Evolutionary conservation across 2,797 vertebrate genomes (phyloP).

Genomic region (Adelosebastes latens): DNA sequence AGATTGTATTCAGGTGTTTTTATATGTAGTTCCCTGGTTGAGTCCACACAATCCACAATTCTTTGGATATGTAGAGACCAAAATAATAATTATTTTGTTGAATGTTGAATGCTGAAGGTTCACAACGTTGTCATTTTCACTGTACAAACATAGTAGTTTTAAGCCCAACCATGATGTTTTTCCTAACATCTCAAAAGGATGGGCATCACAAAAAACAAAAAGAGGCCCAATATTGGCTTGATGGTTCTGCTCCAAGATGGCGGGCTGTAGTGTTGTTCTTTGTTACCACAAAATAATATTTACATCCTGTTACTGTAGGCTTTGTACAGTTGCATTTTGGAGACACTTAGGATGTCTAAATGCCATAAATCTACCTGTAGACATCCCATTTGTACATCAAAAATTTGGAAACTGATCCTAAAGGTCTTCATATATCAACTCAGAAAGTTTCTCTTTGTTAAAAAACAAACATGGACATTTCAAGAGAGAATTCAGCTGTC

Average conservation of each 20-base stretch:
- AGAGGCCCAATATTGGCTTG: neutral
- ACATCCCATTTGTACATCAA: neutral
- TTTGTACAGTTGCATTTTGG: neutral
- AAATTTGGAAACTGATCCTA: neutral
- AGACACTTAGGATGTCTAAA: neutral
- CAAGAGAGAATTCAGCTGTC: slow-evolving; percentile 60
- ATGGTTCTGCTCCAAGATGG: neutral
- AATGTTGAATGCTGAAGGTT: too few relatives aligned
- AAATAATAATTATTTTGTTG: neutral
- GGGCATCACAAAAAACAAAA: neutral
- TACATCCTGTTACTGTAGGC: neutral
- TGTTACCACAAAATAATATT: neutral
- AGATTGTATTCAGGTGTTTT: neutral
- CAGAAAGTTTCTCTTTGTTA: neutral
- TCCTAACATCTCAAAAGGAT: neutral
- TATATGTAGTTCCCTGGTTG: neutral
- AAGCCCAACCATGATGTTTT: too few relatives aligned
- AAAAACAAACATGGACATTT: slow-evolving; percentile 41
- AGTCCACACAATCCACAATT: neutral
- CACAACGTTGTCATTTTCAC: too few relatives aligned
- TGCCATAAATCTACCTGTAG: neutral
- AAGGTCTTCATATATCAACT: neutral
- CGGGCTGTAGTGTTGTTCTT: neutral
- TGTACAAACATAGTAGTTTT: too few relatives aligned
- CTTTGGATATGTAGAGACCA: neutral